phyloP scores from a whole-genome alignment of 2,113 vertebrate species.

The Microtus oregoni region DNA sequence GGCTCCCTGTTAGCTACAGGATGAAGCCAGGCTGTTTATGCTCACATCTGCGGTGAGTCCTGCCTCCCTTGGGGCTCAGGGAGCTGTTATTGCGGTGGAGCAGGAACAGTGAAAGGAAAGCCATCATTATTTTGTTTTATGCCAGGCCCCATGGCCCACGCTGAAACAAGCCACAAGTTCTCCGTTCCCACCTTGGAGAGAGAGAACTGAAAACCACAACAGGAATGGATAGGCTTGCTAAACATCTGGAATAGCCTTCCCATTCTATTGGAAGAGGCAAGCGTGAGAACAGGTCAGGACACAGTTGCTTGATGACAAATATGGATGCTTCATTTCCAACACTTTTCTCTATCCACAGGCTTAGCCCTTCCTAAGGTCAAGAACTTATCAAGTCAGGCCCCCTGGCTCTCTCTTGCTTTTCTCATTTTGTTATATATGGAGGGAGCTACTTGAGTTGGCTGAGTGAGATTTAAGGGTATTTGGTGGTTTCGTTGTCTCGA shows the following conservation, averaged over 20 bases:
- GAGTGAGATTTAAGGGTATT: neutral
- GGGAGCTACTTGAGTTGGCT: neutral
- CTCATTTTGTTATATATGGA: neutral
- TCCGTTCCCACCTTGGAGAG: neutral
- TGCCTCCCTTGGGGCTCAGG: neutral
- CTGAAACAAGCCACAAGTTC: neutral
- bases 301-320: neutral
- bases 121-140: neutral
- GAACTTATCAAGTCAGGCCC: neutral
- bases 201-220: neutral
- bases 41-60: slow-evolving; percentile 52
- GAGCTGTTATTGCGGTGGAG: slow-evolving; percentile 2
- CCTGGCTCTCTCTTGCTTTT: neutral
- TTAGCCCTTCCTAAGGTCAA: neutral
- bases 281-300: neutral
- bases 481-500: neutral
- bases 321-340: neutral
- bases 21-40: neutral
- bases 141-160: neutral
- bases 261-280: neutral
- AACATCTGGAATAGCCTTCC: neutral
- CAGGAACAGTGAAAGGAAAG: slow-evolving; percentile 33
- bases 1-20: neutral
- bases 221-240: too few relatives aligned
- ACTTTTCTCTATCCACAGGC: neutral